Evolutionary conservation across 2,113 vertebrate genomes (phyloP).

Genomic region (Apteryx owenii): DNA sequence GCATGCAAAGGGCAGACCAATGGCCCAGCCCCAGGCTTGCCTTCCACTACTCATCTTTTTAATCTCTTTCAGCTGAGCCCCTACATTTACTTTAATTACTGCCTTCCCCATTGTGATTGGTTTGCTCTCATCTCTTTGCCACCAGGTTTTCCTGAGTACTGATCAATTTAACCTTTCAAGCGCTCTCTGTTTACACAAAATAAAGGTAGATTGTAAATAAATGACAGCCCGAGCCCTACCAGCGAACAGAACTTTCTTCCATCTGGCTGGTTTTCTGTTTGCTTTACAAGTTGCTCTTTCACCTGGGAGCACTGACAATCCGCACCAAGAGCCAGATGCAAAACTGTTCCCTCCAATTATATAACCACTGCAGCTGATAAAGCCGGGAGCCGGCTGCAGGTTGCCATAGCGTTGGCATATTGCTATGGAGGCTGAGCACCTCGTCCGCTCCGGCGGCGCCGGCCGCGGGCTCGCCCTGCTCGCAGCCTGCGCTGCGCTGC

Average conservation of each 20-base stretch:
- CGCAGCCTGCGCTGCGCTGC: background rate
- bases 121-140: slow-evolving; percentile 19
- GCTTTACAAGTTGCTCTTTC: slow-evolving; percentile 61
- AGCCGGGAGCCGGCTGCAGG: slow-evolving; percentile 74
- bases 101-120: background rate
- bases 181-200: background rate
- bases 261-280: slow-evolving; percentile 41
- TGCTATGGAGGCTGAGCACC: slow-evolving; percentile 69
- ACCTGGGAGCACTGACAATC: slow-evolving; percentile 61
- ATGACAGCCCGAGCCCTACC: background rate
- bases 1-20: background rate
- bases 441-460: no score
- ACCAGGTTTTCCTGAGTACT: slow-evolving; percentile 29
- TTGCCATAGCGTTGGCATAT: slow-evolving; percentile 80
- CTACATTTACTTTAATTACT: background rate
- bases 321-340: slow-evolving; percentile 68
- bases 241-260: slow-evolving; percentile 8
- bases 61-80: background rate
- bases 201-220: slow-evolving; percentile 39
- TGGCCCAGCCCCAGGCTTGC: background rate
- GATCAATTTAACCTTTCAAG: slow-evolving; percentile 48
- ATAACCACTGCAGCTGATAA: slow-evolving; percentile 84
- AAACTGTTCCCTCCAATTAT: slow-evolving; percentile 79
- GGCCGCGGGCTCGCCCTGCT: no score
- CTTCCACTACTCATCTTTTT: background rate